These are phyloP conservation scores for Rugalucina vietnamica DNA, from an alignment of 2,888 invertebrate species.

Conservation along the genomic window DNA sequence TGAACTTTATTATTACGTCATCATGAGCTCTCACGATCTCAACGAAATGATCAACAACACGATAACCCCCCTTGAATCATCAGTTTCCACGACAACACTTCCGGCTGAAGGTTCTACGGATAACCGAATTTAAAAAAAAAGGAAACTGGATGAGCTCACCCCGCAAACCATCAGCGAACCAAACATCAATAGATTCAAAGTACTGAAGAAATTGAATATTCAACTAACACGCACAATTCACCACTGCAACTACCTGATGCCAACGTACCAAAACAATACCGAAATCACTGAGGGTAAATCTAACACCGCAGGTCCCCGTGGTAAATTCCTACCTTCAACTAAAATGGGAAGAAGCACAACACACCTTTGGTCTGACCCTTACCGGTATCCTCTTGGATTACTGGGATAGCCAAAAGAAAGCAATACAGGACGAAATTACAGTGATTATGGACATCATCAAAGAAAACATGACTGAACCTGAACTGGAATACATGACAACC, in stretches of 20 bases:
- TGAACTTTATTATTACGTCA: no score
- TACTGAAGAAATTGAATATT: no score
- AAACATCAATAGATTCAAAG: not conserved
- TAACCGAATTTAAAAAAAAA: not conserved
- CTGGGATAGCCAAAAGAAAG: not conserved
- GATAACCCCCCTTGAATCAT: not conserved
- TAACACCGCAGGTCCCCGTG: not conserved
- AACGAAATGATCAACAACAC: not conserved
- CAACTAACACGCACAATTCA: no score
- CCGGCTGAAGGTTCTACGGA: not conserved
- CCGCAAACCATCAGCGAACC: not conserved
- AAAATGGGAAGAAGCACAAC: constrained; percentile 1
- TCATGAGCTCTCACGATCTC: not conserved
- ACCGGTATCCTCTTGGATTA: not conserved
- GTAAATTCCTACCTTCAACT: not conserved
- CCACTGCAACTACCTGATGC: not conserved
- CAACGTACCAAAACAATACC: not conserved
- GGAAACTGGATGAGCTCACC: not conserved
- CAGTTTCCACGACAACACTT: not conserved
- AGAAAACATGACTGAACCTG: not conserved
- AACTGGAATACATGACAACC: not conserved
- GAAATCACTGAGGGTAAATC: not conserved
- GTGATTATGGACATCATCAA: not conserved
- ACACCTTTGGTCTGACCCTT: not conserved
- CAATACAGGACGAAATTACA: not conserved